These are phyloP conservation scores for Aplocera efformata DNA, from an alignment of 2,888 invertebrate genomes.

Conservation along the genomic window DNA sequence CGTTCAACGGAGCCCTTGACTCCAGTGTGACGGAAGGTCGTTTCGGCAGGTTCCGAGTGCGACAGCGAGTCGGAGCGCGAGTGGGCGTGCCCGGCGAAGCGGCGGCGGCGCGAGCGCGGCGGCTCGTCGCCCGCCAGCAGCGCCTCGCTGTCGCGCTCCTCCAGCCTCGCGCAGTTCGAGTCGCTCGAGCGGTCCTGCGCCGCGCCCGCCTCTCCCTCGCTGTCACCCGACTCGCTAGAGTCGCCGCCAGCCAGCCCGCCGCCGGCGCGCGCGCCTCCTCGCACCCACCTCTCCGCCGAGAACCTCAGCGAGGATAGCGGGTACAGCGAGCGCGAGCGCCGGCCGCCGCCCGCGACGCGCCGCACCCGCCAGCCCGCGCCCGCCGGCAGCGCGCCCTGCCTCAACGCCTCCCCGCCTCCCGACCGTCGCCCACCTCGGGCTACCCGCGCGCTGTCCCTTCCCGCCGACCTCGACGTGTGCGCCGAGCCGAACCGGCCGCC, in stretches of 20 bases:
- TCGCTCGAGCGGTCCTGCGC: slow-evolving; percentile 84
- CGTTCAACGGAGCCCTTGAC: slow-evolving; percentile 10
- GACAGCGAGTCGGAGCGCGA: slow-evolving; percentile 87
- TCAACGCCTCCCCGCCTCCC: slow-evolving; percentile 52
- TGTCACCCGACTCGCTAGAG: slow-evolving; percentile 74
- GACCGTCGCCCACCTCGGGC: slow-evolving; percentile 59
- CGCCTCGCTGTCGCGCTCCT: slow-evolving; percentile 86
- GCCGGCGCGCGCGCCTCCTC: slow-evolving; percentile 51
- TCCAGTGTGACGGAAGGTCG: slow-evolving; percentile 29
- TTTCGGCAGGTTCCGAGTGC: slow-evolving; percentile 69
- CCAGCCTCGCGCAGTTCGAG: slow-evolving; percentile 91
- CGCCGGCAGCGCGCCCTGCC: slow-evolving; percentile 68
- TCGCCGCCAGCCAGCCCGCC: slow-evolving; percentile 66
- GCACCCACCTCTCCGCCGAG: slow-evolving; percentile 84
- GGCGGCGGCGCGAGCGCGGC: slow-evolving; percentile 83
- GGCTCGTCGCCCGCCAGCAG: slow-evolving; percentile 66
- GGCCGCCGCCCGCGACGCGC: slow-evolving; percentile 56
- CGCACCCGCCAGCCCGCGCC: slow-evolving; percentile 48
- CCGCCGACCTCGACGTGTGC: slow-evolving; percentile 84
- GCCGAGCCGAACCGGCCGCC: slow-evolving; percentile 60
- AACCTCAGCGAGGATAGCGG: slow-evolving; percentile 91
- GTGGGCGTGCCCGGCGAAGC: slow-evolving; percentile 87
- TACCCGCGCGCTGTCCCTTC: slow-evolving; percentile 77
- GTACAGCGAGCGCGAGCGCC: slow-evolving; percentile 82
- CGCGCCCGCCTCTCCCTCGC: slow-evolving; percentile 65